Conservation (phyloP, 2,113 vertebrate species). For the Catharus bicknelli region DNA sequence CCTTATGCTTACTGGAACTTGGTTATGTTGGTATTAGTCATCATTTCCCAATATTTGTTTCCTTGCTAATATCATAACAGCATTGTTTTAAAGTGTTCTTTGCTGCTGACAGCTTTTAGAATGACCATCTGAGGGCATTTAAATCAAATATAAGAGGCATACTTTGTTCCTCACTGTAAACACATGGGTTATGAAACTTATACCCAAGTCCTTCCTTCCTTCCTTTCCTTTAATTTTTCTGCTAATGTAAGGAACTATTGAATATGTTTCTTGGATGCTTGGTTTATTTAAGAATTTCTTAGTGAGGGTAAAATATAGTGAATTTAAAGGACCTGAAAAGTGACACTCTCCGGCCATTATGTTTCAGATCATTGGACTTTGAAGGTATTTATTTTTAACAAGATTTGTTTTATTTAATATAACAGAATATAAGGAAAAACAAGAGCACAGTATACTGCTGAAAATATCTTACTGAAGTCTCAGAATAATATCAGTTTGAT, state of each 20-base stretch:
- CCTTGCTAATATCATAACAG: neutral
- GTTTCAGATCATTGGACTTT: neutral
- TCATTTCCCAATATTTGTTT: constrained; percentile 17
- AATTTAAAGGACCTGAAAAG: neutral
- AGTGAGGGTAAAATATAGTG: neutral
- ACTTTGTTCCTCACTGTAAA: neutral
- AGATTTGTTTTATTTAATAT: neutral
- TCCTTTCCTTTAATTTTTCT: neutral
- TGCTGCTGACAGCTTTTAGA: constrained; percentile 1
- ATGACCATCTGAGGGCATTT: neutral
- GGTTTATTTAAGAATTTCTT: neutral
- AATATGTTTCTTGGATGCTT: neutral
- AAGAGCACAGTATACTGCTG: neutral
- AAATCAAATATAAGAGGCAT: neutral
- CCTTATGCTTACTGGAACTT: constrained; percentile 21
- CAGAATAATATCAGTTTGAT: neutral
- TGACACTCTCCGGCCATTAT: neutral
- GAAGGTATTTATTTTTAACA: neutral
- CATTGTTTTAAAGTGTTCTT: neutral
- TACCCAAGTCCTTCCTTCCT: neutral
- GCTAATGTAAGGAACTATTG: neutral
- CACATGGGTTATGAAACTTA: neutral
- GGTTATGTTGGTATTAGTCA: neutral
- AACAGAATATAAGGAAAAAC: neutral
- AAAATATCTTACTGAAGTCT: neutral